Evolutionary conservation across 2,888 invertebrate genomes (phyloP), one percentile per base, ranked within the genome.

Genomic region (Agonopterix heracliana): DNA sequence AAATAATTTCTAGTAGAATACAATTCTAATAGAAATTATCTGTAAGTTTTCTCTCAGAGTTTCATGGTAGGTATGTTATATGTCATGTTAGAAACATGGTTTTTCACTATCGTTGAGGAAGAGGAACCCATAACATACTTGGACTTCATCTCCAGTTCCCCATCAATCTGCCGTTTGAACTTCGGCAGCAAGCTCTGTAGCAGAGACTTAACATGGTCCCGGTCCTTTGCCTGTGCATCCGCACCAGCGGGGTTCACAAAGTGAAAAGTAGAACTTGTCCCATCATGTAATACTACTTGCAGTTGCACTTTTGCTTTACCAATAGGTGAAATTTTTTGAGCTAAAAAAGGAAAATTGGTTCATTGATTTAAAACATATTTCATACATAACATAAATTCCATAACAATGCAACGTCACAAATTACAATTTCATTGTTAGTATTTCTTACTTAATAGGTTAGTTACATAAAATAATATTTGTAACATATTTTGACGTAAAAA

Each of bases 291-390:
- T 13, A 98, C 97, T 13, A 99, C 93, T 90, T 99, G 99, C 11
- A 99, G 89, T 78, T 99, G 99, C 49, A 99, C 96, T 88, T 99
- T 99, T 26, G 97, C 94, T 83, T 99, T 99, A 26, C 97, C 98
- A 65, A 94, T 98, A 0, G 99, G 98, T 26, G 96, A 96, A 64
- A 99, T 98, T 88, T 98, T 98, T 90, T 99, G 99, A 58, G 94
- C 96, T 97, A 78, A 45, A 89, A 85, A 36, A 40, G 34, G n/a
- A 38, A 38, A 44, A 44, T 34, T 34, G 34, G 10, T 26, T 12
- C 14, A 42, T 3, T 42, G 11, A n/a, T n/a, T n/a, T 36, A 26
- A 17, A 26, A 26, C 26, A 26, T 34, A 5, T 1, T 26, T 26
- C n/a, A n/a, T n/a, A n/a, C n/a, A n/a, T n/a, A n/a, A n/a, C n/a